Evolutionary conservation across 92 coral and sea anemone genomes (phyloP).

Genomic region (Isaurus tuberculatus): DNA sequence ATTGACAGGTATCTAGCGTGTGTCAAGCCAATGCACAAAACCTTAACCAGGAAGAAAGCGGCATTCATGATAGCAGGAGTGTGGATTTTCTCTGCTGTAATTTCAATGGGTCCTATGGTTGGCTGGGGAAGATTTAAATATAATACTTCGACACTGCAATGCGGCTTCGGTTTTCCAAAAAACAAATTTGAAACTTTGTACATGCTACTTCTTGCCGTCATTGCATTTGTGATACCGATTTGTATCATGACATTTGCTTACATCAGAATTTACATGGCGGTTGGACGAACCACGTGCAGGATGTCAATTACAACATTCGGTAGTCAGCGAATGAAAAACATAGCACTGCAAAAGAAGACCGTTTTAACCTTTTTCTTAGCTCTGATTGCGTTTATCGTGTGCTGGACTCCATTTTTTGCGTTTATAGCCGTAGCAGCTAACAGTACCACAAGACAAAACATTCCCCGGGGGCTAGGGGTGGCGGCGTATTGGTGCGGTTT

Average conservation of each 20-base stretch:
- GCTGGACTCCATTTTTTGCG: conserved; percentile 85
- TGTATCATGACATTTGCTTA: conserved; percentile 75
- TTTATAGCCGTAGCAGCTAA: conserved; percentile 77
- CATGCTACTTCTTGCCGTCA: conserved; percentile 65
- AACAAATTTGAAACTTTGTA: conserved; percentile 64
- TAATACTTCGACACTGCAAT: conserved; percentile 82
- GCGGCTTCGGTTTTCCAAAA: conserved; percentile 82
- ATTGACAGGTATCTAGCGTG: conserved; percentile 81
- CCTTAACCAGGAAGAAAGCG: conserved; percentile 79
- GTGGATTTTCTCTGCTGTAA: conserved; percentile 69
- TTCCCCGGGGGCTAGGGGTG: conserved; percentile 82
- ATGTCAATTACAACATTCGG: conserved; percentile 69
- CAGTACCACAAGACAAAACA: conserved; percentile 59
- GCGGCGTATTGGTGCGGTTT: conserved; percentile 90
- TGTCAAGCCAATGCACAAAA: conserved; percentile 81
- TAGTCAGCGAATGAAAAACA: conserved; percentile 48
- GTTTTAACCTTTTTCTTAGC: conserved; percentile 84
- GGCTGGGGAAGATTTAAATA: conserved; percentile 85
- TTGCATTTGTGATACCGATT: conserved; percentile 75
- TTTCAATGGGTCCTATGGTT: conserved; percentile 78
- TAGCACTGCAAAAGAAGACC: conserved; percentile 62
- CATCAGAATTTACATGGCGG: conserved; percentile 62
- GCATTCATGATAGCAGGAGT: conserved; percentile 60
- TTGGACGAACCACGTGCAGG: conserved; percentile 72
- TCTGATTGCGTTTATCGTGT: conserved; percentile 72